These are phyloP conservation scores for Hyles vespertilio DNA, from an alignment of 1,140 invertebrate genomes.

Conservation along the genomic window DNA sequence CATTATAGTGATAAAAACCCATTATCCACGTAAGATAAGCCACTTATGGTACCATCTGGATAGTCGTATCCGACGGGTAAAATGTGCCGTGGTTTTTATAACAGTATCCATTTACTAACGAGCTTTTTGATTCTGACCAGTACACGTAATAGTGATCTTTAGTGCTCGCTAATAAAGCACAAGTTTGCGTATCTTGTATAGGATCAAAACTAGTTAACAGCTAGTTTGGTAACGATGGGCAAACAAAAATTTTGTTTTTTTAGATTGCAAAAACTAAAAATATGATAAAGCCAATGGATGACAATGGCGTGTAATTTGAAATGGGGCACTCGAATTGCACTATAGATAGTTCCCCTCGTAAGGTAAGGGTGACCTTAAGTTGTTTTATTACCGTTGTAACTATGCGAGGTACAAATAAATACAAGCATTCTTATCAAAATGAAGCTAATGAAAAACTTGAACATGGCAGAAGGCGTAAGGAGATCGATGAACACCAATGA, in stretches of 20 bases:
- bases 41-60: conserved; percentile 23
- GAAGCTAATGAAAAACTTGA: too few relatives aligned
- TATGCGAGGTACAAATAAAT: too few relatives aligned
- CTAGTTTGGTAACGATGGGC: conserved; percentile 20
- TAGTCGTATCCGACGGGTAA: conserved; percentile 10
- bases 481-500: too few relatives aligned
- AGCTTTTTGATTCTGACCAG: conserved; percentile 1
- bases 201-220: conserved; percentile 10
- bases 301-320: conserved; percentile 26
- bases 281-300: conserved; percentile 20
- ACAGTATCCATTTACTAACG: conserved; percentile 18
- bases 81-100: conserved; percentile 14
- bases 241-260: conserved; percentile 30
- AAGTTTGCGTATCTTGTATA: not conserved
- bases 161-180: not conserved
- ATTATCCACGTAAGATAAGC: conserved; percentile 15
- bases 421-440: too few relatives aligned
- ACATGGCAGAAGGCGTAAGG: too few relatives aligned
- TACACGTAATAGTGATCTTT: conserved; percentile 2
- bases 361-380: not conserved
- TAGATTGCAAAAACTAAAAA: conserved; percentile 23
- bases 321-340: conserved; percentile 17
- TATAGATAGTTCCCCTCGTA: not conserved
- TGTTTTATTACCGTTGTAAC: not conserved
- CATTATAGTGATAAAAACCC: not conserved